phyloP scores from a whole-genome alignment of 2,113 vertebrate species.

The Apus apus region DNA sequence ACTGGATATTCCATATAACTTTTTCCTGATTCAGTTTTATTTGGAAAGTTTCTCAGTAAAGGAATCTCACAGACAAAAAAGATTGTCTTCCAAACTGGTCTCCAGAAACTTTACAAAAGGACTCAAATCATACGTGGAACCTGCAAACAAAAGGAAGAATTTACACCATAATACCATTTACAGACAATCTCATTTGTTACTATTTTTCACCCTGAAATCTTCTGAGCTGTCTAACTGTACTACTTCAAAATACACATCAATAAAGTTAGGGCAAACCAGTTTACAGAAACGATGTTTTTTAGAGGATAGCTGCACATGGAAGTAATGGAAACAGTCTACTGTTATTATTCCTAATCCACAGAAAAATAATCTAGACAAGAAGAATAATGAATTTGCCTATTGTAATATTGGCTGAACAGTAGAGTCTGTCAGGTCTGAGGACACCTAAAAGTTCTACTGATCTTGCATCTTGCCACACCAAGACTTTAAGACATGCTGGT shows the following conservation, averaged over 20 bases:
- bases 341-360: too few relatives aligned
- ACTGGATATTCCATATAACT: not conserved
- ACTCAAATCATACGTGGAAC: not conserved
- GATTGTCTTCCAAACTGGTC: not conserved
- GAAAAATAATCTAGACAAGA: not conserved
- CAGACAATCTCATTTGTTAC: not conserved
- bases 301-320: too few relatives aligned
- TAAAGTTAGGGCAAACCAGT: not conserved
- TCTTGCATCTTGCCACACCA: too few relatives aligned
- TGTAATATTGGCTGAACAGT: too few relatives aligned
- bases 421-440: too few relatives aligned
- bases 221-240: not conserved
- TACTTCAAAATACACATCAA: not conserved
- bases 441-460: too few relatives aligned
- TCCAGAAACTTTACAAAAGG: not conserved
- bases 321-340: too few relatives aligned
- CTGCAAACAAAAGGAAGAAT: not conserved
- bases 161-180: not conserved
- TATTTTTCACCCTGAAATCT: not conserved
- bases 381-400: too few relatives aligned
- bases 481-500: too few relatives aligned
- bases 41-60: not conserved
- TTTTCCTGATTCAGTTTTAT: not conserved
- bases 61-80: not conserved
- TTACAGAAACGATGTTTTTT: too few relatives aligned